Conservation (phyloP, 1,140 invertebrate species). For the Drosophila athabasca region DNA sequence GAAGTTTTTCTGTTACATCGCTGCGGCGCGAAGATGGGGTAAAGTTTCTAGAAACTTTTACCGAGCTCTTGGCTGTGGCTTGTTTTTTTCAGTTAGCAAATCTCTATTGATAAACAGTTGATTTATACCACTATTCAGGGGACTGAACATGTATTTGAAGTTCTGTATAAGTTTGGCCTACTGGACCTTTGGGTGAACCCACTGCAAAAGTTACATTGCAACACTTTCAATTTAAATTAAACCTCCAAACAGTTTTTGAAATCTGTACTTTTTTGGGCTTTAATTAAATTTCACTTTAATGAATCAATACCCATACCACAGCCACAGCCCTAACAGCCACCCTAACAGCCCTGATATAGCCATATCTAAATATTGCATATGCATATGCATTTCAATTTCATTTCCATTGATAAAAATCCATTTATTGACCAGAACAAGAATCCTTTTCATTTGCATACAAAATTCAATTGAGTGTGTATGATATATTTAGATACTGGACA, state of each 20-base stretch:
- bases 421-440: conserved; percentile 6
- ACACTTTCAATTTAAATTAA: too few species aligned
- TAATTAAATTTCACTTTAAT: not conserved
- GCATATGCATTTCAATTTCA: conserved; percentile 34
- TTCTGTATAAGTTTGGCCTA: too few species aligned
- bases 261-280: not conserved
- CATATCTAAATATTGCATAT: conserved; percentile 20
- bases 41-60: conserved; percentile 38
- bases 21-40: not conserved
- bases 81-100: conserved; percentile 36
- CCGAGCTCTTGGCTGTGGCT: conserved; percentile 18
- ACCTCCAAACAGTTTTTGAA: too few species aligned
- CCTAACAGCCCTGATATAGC: not conserved
- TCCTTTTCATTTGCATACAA: conserved; percentile 23
- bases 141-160: too few species aligned
- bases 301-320: not conserved
- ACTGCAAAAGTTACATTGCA: too few species aligned
- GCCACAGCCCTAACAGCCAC: not conserved
- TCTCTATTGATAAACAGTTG: conserved; percentile 40
- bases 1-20: conserved; percentile 28
- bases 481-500: not conserved
- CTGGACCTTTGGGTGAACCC: too few species aligned
- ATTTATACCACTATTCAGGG: conserved; percentile 27
- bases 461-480: conserved; percentile 21
- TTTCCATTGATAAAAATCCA: conserved; percentile 9